Base-by-base conservation (phyloP, 2,113 vertebrate genomes). In the Percina caprodes region DNA sequence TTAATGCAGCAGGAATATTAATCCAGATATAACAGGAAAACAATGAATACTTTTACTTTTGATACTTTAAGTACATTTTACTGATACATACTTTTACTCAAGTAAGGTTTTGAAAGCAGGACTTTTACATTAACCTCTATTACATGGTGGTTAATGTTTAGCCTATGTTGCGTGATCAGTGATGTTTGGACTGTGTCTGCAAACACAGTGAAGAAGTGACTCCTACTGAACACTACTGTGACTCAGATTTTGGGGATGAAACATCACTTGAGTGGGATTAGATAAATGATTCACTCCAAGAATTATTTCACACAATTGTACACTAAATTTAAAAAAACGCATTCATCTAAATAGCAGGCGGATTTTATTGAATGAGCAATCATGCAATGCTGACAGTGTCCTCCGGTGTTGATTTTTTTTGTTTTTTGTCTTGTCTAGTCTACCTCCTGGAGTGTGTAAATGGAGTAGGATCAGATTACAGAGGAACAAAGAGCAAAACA, bases 361-460 rank as follows among this genome's bases (percentile, higher is more conserved):
- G 1, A 67, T 24, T 24, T 35, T 2, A 55, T 3, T n/a, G 11
- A 30, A 46, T 46, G 19, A 51, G 51, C 24, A 60, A 49, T 26
- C 16, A 42, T 26, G 18, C 1, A 11, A 46, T 70, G 30, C 21
- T 59, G 49, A 72, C 30, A 2, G 2, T n/a, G 56, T 73, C 10
- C 5, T n/a, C n/a, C 39, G 26, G 21, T 35, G 58, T 51, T 5
- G 49, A 11, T 15, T 66, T 5, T n/a, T 6, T 2, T 48, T 33
- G 6, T 45, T 23, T 9, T 60, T 58, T 82, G 3, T 84, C 65
- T 87, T 24, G 2, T 81, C 63, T 51, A 96, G 95, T 62, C 16
- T 96, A 86, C 81, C 91, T 96, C 69, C 79, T 90, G 85, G 93
- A 96, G 61, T 95, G 94, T 39, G 82, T 87, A n/a, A 94, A 77